These are phyloP conservation scores for Diorhabda elongata DNA, from an alignment of 1,140 invertebrate species.

Conservation along the genomic window DNA sequence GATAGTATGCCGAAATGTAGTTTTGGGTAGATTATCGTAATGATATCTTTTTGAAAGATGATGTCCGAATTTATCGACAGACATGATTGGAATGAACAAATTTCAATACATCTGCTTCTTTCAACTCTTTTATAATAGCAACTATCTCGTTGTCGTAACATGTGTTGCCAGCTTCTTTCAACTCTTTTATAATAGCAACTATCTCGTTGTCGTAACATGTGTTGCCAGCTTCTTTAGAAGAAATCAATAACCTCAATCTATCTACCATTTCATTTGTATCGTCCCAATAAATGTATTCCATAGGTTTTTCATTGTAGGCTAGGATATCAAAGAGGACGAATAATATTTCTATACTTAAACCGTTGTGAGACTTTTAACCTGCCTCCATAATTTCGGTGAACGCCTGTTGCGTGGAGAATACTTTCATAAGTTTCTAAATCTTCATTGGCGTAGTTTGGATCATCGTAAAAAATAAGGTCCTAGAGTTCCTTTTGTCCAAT, in stretches of 20 bases:
- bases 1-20: background rate
- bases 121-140: background rate
- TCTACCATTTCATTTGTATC: constrained; percentile 43
- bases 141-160: background rate
- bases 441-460: background rate
- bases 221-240: constrained; percentile 10
- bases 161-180: background rate
- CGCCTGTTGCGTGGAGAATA: background rate
- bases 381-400: background rate
- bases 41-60: background rate
- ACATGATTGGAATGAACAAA: too few relatives aligned
- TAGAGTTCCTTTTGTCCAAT: background rate
- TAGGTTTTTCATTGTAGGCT: constrained; percentile 10
- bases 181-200: background rate
- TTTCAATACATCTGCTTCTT: background rate
- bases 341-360: background rate
- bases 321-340: too few relatives aligned
- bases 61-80: background rate
- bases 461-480: background rate
- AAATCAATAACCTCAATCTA: constrained; percentile 37
- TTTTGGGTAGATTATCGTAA: background rate
- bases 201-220: background rate
- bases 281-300: constrained; percentile 42
- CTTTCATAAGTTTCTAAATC: background rate
- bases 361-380: background rate